Percentiles rank a stretch among this genome's conserved stretches.
Conservation (phyloP, 1,140 invertebrate species). For the Drosophila nikananu region DNA sequence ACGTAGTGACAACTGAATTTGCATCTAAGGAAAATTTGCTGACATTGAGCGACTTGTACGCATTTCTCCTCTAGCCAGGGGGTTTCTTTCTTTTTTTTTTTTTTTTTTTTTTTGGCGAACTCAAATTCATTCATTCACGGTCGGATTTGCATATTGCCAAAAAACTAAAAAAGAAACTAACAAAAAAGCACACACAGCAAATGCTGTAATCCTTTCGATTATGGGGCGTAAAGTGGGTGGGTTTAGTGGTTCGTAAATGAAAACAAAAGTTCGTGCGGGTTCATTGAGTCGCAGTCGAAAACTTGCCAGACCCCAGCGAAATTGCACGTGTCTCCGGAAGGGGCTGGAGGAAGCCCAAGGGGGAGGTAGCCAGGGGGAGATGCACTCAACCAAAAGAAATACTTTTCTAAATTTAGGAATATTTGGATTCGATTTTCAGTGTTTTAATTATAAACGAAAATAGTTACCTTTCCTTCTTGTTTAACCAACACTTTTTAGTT, state of each 20-base stretch:
- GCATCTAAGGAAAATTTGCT: constrained; percentile 64
- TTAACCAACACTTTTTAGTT: background rate
- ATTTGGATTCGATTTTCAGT: background rate
- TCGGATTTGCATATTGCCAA: constrained; percentile 52
- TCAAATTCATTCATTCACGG: constrained; percentile 61
- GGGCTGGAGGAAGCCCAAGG: background rate
- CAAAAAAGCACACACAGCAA: constrained; percentile 1
- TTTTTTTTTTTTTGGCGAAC: constrained; percentile 3
- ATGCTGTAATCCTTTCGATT: constrained; percentile 56
- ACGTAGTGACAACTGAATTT: constrained; percentile 50
- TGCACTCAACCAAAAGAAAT: constrained; percentile 1
- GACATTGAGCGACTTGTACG: constrained; percentile 79
- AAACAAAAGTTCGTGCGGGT: constrained; percentile 82
- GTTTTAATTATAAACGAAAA: background rate
- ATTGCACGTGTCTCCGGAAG: constrained; percentile 41
- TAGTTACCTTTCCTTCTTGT: background rate
- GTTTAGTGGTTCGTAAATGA: constrained; percentile 47
- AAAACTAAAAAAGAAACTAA: background rate
- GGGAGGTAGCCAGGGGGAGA: background rate
- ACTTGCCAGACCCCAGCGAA: constrained; percentile 60
- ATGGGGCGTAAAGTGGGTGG: constrained; percentile 15
- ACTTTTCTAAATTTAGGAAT: background rate
- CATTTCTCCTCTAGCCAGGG: constrained; percentile 39
- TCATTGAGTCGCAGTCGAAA: constrained; percentile 74
- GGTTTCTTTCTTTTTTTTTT: background rate